A percentile compares a stretch with the other conserved stretches of the same genome.
These are phyloP conservation scores for Odontomachus brunneus DNA, from an alignment of 1,140 invertebrate species.

Conservation along the genomic window DNA sequence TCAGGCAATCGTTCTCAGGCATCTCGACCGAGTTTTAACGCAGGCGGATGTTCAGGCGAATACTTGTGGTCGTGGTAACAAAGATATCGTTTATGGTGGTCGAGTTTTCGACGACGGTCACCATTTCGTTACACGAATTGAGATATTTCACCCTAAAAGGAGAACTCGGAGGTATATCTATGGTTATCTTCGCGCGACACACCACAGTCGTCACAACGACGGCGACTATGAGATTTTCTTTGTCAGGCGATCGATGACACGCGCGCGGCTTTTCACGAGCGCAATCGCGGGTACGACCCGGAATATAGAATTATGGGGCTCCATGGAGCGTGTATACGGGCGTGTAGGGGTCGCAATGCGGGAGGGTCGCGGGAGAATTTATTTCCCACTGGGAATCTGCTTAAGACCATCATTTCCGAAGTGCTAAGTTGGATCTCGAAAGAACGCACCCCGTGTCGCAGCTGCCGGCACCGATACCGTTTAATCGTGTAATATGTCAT, in stretches of 20 bases:
- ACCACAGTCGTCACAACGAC: too few species aligned
- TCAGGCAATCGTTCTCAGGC: too few species aligned
- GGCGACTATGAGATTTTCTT: background rate
- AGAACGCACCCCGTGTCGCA: slow-evolving; percentile 8
- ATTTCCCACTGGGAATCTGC: slow-evolving; percentile 57
- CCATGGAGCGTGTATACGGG: slow-evolving; percentile 13
- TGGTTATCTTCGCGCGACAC: slow-evolving; percentile 6
- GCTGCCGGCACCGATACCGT: slow-evolving; percentile 9
- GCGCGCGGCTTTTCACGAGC: slow-evolving; percentile 7
- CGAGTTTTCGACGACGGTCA: too few species aligned
- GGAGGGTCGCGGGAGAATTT: slow-evolving; percentile 37
- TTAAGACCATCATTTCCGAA: slow-evolving; percentile 58
- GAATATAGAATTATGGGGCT: slow-evolving; percentile 55
- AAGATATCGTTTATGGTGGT: too few species aligned
- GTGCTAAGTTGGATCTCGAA: slow-evolving; percentile 39
- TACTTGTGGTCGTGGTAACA: too few species aligned
- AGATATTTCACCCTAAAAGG: too few species aligned
- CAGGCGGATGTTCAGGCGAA: too few species aligned
- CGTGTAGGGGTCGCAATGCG: too few species aligned
- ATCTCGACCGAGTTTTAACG: too few species aligned
- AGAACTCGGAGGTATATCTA: too few species aligned
- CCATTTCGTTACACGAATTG: too few species aligned
- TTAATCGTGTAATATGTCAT: slow-evolving; percentile 34
- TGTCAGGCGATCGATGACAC: slow-evolving; percentile 12
- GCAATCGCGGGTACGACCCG: slow-evolving; percentile 5